phyloP scores from a whole-genome alignment of 2,888 invertebrate species.

The Electrophaes corylata region DNA sequence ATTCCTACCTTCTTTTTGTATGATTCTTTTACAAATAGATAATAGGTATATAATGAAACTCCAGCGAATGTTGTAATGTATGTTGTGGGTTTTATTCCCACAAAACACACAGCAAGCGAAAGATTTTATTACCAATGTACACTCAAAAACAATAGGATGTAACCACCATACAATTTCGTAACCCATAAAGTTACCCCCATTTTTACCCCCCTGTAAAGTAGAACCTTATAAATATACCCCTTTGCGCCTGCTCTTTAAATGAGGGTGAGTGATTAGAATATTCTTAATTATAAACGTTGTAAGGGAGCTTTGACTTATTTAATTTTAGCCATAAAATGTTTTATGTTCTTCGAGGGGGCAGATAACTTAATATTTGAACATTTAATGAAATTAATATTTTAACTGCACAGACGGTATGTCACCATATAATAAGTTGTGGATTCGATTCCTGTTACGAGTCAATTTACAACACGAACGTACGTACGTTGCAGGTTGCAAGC shows the following conservation, averaged over 20 bases:
- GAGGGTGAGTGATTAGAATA: constrained; percentile 19
- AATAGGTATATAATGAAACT: too few relatives aligned
- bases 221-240: constrained; percentile 5
- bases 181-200: background rate
- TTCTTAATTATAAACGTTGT: constrained; percentile 22
- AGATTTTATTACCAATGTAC: background rate
- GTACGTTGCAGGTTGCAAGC: too few relatives aligned
- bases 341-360: constrained; percentile 16
- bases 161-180: background rate
- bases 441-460: too few relatives aligned
- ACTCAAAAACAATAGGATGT: background rate
- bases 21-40: too few relatives aligned
- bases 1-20: too few relatives aligned
- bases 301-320: constrained; percentile 21
- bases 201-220: background rate
- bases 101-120: background rate
- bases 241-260: background rate
- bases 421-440: too few relatives aligned
- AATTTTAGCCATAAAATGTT: constrained; percentile 26
- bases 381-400: constrained; percentile 16
- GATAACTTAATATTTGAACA: constrained; percentile 15
- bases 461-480: background rate
- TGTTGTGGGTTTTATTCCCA: too few relatives aligned
- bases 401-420: background rate
- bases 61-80: too few relatives aligned